A percentile compares a stretch with the other conserved stretches of the same genome.
phyloP scores from a whole-genome alignment of 92 coral and sea anemone genomes.

The Desmophyllum pertusum region DNA sequence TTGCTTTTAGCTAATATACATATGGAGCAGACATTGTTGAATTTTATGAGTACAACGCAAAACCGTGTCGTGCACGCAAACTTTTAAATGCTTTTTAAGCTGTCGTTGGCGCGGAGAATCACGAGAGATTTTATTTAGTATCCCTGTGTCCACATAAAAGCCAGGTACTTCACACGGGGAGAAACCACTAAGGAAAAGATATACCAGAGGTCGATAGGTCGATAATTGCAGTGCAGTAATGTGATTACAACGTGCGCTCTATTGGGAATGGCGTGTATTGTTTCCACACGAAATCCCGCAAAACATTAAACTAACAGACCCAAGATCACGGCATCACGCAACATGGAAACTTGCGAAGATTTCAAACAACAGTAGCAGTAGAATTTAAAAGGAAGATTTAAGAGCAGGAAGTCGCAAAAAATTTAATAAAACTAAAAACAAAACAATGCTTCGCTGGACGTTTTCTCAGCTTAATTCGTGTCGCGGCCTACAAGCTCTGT shows the following conservation, averaged over 20 bases:
- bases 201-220: slow-evolving; percentile 85
- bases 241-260: slow-evolving; percentile 55
- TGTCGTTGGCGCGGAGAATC: not conserved
- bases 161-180: slow-evolving; percentile 37
- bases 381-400: slow-evolving; percentile 18
- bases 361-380: not conserved
- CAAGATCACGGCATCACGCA: slow-evolving; percentile 39
- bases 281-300: slow-evolving; percentile 1
- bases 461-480: slow-evolving; percentile 67
- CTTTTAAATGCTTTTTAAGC: slow-evolving; percentile 15
- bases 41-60: slow-evolving; percentile 72
- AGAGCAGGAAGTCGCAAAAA: slow-evolving; percentile 41
- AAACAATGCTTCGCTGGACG: slow-evolving; percentile 50
- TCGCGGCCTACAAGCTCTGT: slow-evolving; percentile 42
- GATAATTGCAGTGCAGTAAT: slow-evolving; percentile 59
- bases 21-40: slow-evolving; percentile 86
- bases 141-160: slow-evolving; percentile 18
- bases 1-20: slow-evolving; percentile 78
- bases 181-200: slow-evolving; percentile 47
- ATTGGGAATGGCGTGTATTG: slow-evolving; percentile 46
- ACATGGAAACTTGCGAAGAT: slow-evolving; percentile 13
- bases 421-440: slow-evolving; percentile 70
- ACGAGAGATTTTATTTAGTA: slow-evolving; percentile 11
- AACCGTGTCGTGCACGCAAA: slow-evolving; percentile 65
- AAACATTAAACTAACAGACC: slow-evolving; percentile 18